phyloP scores from a whole-genome alignment of 2,888 invertebrate genomes.

The Fissipunctia ypsillon region DNA sequence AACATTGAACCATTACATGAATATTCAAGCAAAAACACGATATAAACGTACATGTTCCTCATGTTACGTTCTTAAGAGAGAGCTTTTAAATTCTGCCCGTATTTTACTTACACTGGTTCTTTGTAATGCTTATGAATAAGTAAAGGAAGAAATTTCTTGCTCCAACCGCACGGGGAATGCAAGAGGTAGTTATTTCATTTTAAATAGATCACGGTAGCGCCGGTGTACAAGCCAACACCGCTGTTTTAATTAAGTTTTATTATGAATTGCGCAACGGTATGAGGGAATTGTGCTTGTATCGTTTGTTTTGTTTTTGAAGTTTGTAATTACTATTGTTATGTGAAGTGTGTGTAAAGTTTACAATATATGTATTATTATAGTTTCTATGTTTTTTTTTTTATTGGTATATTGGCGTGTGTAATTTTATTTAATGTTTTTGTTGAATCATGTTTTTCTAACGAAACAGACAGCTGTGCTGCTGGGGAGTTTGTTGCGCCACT shows the following conservation, averaged over 20 bases:
- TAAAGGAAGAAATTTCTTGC: slow-evolving; percentile 59
- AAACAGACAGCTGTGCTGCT: too few species aligned
- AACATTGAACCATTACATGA: slow-evolving; percentile 38
- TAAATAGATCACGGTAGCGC: slow-evolving; percentile 63
- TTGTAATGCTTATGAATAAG: slow-evolving; percentile 66
- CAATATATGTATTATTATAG: background rate
- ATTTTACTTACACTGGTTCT: slow-evolving; percentile 51
- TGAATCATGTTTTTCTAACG: too few species aligned
- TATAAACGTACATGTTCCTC: slow-evolving; percentile 20
- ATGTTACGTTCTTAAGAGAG: slow-evolving; percentile 28
- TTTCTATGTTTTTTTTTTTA: too few species aligned
- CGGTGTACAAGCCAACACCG: slow-evolving; percentile 54
- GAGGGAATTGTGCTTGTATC: slow-evolving; percentile 23
- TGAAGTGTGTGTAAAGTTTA: background rate
- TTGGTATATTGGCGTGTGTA: too few species aligned
- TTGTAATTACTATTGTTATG: slow-evolving; percentile 31
- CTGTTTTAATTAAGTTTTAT: slow-evolving; percentile 66
- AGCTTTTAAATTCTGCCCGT: slow-evolving; percentile 50
- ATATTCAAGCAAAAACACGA: slow-evolving; percentile 29
- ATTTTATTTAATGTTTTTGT: too few species aligned
- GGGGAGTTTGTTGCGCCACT: too few species aligned
- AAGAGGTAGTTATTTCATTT: slow-evolving; percentile 64
- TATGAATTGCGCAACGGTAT: slow-evolving; percentile 46
- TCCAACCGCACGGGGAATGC: slow-evolving; percentile 54
- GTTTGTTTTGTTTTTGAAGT: slow-evolving; percentile 35